These are phyloP conservation scores for Prionailurus bengalensis DNA, from an alignment of 2,113 vertebrate species.

Conservation along the genomic window DNA sequence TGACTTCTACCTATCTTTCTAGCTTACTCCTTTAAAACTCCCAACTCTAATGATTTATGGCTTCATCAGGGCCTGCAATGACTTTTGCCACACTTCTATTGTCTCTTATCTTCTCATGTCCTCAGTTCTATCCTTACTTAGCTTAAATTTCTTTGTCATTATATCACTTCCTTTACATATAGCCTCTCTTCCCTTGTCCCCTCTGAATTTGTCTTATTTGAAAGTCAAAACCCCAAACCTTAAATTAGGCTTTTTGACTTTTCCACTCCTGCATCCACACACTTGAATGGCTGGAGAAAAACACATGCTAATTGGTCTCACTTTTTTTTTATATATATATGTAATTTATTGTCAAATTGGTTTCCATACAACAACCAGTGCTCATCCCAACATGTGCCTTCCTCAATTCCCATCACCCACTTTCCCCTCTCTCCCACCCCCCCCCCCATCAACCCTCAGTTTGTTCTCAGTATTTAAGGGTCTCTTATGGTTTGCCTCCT, in stretches of 20 bases:
- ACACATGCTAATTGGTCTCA: background rate
- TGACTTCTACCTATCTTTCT: background rate
- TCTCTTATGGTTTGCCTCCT: no score
- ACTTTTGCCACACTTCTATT: background rate
- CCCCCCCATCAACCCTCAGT: no score
- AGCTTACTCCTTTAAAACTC: background rate
- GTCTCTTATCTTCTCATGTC: background rate
- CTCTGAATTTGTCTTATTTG: background rate
- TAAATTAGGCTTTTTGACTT: background rate
- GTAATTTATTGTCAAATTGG: no score
- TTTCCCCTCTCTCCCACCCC: no score
- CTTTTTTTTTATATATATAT: background rate
- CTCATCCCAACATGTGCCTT: no score
- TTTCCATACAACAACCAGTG: no score
- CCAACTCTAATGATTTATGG: background rate
- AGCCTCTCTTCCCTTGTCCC: background rate
- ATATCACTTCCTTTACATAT: background rate
- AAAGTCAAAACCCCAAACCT: background rate
- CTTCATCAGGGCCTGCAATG: background rate
- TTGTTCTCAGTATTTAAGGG: no score
- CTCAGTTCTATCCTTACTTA: constrained; percentile 11
- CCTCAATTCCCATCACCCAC: no score
- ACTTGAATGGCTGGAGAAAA: background rate
- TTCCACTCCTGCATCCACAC: background rate
- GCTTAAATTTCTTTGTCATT: background rate